Percentiles rank a stretch among this genome's conserved stretches.
These are phyloP conservation scores for Sebastes alutus DNA, from an alignment of 2,797 vertebrate genomes.

Conservation along the genomic window DNA sequence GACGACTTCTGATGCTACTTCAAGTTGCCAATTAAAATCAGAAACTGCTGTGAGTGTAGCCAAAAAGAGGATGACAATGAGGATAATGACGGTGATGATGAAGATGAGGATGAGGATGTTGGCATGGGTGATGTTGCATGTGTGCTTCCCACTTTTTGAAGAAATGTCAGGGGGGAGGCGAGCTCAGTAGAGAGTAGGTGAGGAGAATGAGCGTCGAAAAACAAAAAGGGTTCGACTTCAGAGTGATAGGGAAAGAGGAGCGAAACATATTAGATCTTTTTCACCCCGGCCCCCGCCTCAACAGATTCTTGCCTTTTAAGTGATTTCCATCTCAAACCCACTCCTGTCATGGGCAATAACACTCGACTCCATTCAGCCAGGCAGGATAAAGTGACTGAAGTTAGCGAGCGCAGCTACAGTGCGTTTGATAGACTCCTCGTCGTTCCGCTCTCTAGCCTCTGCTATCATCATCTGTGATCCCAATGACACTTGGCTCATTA, in stretches of 20 bases:
- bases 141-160: slow-evolving; percentile 33
- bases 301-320: slow-evolving; percentile 67
- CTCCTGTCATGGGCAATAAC: slow-evolving; percentile 71
- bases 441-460: slow-evolving; percentile 41
- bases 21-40: slow-evolving; percentile 72
- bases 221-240: slow-evolving; percentile 57
- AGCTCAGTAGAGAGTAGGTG: slow-evolving; percentile 32
- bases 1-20: slow-evolving; percentile 56
- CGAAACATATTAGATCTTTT: slow-evolving; percentile 58
- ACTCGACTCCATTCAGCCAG: slow-evolving; percentile 56
- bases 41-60: slow-evolving; percentile 59
- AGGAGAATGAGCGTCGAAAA: slow-evolving; percentile 39
- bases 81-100: slow-evolving; percentile 35
- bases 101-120: slow-evolving; percentile 28
- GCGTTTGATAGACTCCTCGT: slow-evolving; percentile 55
- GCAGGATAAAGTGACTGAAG: slow-evolving; percentile 51
- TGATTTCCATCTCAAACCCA: slow-evolving; percentile 70
- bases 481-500: slow-evolving; percentile 61
- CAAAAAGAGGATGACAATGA: slow-evolving; percentile 58
- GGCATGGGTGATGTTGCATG: slow-evolving; percentile 13
- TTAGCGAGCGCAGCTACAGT: slow-evolving; percentile 28
- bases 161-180: slow-evolving; percentile 46
- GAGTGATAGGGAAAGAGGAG: slow-evolving; percentile 41
- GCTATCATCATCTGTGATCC: slow-evolving; percentile 51
- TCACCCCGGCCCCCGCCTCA: slow-evolving; percentile 47